Base-by-base conservation (phyloP, 2,113 vertebrate genomes). In the Neogale vison region DNA sequence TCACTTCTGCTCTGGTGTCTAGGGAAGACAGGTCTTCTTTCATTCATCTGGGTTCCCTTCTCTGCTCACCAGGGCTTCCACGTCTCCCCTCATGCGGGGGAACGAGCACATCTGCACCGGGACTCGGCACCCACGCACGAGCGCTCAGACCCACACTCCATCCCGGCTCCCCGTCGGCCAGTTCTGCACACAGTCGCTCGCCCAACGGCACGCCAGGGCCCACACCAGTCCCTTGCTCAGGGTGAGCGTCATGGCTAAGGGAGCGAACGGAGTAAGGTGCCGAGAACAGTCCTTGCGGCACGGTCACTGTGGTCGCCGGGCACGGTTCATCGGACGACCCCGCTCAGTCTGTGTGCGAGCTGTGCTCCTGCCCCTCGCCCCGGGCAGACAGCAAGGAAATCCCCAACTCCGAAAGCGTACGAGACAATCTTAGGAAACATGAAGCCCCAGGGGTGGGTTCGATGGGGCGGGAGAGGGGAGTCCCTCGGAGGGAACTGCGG, bases 241-340 rank as follows among this genome's bases (percentile, higher is more conserved):
- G 7, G 34, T 3, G 45, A 18, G 2, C 0, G 4, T 9, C 0
- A 23, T 23, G 55, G 21, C 52, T 3, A 21, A 45, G 18, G 2
- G n/a, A 13, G 34, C 2, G 1, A 14, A 7, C 1, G 34, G 65
- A 29, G 0, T 1, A 18, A 20, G 10, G 11, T 1, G 4, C 63
- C 12, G 6, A 12, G 6, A 8, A 20, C 0, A 3, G 69, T 7
- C 71, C 29, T 6, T 23, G 11, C 1, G 0, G 26, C 0, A 0
- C 0, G 0, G n/a, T 7, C 17, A 36, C 31, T 0, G 13, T 13
- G 11, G 7, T n/a, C 8, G 26, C 45, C 1, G 2, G 26, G 20
- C 4, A 34, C 24, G 24, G 31, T 2, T 76, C 31, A 3, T 1
- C 20, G 31, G 36, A 15, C 0, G 5, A 0, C 17, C 17, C 9